phyloP scores from a whole-genome alignment of 2,888 invertebrate genomes.

The Scotopteryx bipunctaria region DNA sequence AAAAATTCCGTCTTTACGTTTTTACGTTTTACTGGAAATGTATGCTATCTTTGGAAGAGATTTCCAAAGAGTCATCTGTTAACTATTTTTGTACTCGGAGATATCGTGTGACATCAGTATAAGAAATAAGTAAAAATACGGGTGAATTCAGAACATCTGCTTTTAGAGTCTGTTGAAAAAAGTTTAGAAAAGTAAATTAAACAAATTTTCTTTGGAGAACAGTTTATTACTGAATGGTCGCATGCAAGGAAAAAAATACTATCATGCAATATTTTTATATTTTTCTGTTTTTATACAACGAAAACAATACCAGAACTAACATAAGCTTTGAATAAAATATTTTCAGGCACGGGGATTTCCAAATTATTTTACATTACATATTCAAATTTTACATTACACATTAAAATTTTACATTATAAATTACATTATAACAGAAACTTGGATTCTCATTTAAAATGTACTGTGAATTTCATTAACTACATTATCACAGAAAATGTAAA shows the following conservation, averaged over 20 bases:
- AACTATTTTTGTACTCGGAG: no score
- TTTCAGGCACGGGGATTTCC: no score
- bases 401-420: constrained; percentile 28
- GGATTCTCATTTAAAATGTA: constrained; percentile 45
- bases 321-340: constrained; percentile 13
- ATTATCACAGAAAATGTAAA: constrained; percentile 66
- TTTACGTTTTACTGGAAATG: no score
- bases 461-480: constrained; percentile 47
- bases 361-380: constrained; percentile 1
- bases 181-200: background rate
- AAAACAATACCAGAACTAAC: constrained; percentile 40
- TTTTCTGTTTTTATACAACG: constrained; percentile 52
- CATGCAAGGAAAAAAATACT: constrained; percentile 76
- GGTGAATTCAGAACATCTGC: no score
- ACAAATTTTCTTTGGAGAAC: constrained; percentile 33
- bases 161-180: no score
- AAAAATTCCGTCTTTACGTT: no score
- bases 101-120: no score
- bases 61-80: no score
- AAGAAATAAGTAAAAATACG: no score
- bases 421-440: constrained; percentile 27
- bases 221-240: constrained; percentile 44
- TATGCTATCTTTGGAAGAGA: no score
- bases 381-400: constrained; percentile 5
- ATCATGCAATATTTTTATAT: constrained; percentile 72